Conservation (phyloP, 2,888 invertebrate genomes). For the Oscheius sp. region DNA sequence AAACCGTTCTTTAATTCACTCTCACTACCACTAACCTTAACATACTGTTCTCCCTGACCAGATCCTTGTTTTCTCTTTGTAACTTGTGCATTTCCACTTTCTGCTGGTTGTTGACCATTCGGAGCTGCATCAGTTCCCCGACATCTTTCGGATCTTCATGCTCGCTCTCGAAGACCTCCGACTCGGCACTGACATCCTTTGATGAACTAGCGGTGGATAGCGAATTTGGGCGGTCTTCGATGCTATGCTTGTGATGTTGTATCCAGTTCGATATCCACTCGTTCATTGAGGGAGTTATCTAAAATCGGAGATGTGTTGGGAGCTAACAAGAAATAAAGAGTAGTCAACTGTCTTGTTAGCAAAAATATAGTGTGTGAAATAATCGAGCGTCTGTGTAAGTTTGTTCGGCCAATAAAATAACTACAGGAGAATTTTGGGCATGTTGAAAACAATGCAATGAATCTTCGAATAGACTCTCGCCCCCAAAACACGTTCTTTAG, state of each 20-base stretch:
- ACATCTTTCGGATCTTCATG: neutral
- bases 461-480: too few relatives aligned
- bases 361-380: too few relatives aligned
- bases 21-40: constrained; percentile 40
- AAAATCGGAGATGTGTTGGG: neutral
- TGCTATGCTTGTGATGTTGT: constrained; percentile 44
- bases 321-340: too few relatives aligned
- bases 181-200: neutral
- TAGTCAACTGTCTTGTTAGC: too few relatives aligned
- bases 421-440: too few relatives aligned
- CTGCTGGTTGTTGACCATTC: constrained; percentile 65
- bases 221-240: constrained; percentile 1
- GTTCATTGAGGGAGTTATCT: constrained; percentile 54
- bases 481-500: too few relatives aligned
- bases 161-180: constrained; percentile 16
- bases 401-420: too few relatives aligned
- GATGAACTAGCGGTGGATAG: neutral
- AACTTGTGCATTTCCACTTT: constrained; percentile 60
- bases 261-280: constrained; percentile 69
- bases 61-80: constrained; percentile 52
- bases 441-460: too few relatives aligned
- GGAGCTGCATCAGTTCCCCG: constrained; percentile 57
- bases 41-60: constrained; percentile 53
- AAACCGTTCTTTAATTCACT: neutral
- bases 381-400: too few relatives aligned